Evolutionary conservation across 2,888 invertebrate genomes (phyloP), one percentile per base, ranked within the genome.

Genomic region (Dolichomitus sp.): DNA sequence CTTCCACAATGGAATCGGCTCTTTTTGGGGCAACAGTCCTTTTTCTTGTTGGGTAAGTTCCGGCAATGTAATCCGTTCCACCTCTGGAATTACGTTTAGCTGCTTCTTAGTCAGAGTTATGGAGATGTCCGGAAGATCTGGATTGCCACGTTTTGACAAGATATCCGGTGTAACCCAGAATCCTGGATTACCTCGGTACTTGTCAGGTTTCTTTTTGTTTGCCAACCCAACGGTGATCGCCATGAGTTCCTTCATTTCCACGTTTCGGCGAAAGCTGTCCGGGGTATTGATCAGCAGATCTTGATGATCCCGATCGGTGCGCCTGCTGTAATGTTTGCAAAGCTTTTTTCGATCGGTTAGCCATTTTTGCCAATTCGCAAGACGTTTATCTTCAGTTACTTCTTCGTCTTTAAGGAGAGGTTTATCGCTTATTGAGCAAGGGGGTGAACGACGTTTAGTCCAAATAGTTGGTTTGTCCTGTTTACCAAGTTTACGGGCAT

Each of bases 201-300:
- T 89, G n/a, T 90, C 91, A 19, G 90, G 87, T 4, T 86, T 86
- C 9, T 80, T 73, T 3, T 85, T 84, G 40, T 61, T 37, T 1
- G 78, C 81, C 0, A 87, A 84, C 0, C 90, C 86, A 0, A 94
- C 94, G 2, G 94, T 95, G 2, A 94, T 91, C 0, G 94, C 94
- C 2, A 88, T 90, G 4, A 89, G 11, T 12, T 84, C 84, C 33
- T 69, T 84, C 76, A 83, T 90, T 45, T 91, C 92, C 4, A 86
- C 61, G 14, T 85, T 72, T 0, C 80, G 63, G 0, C 91, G 88
- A 19, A 86, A 81, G 4, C 63, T 84, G 4, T 92, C 91, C 30
- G 87, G 84, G 0, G 89, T 86, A 57, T 89, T 89, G 0, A 86
- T 37, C 17, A 85, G 57, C 14, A 91, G 85, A 14, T 92, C 86